phyloP scores from a whole-genome alignment of 2,797 vertebrate species.

The Pteropus rufus region DNA sequence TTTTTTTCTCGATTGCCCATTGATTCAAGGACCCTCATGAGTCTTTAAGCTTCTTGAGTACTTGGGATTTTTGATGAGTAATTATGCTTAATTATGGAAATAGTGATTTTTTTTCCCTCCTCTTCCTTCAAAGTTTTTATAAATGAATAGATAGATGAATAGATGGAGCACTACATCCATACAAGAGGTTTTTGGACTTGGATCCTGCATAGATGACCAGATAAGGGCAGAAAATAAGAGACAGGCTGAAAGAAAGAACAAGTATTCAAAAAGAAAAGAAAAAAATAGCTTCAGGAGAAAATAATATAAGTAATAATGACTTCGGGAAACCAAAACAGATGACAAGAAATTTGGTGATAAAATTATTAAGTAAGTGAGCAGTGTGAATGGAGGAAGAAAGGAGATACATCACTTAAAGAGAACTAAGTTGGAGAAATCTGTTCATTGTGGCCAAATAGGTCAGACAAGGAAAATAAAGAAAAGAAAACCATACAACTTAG shows the following conservation, averaged over 20 bases:
- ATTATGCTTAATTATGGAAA: constrained; percentile 21
- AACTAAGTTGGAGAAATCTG: neutral
- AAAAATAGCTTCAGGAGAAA: constrained; percentile 1
- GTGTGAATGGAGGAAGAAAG: neutral
- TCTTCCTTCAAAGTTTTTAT: neutral
- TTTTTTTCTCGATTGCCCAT: neutral
- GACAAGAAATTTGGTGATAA: neutral
- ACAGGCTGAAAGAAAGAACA: neutral
- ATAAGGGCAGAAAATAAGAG: neutral
- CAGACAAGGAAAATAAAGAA: neutral
- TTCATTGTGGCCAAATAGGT: neutral
- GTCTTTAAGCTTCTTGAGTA: neutral
- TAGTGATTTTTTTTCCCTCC: neutral
- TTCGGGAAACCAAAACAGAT: neutral
- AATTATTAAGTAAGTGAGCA: neutral
- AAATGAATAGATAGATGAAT: neutral
- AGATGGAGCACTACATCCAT: neutral
- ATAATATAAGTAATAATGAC: neutral
- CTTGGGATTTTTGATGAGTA: neutral
- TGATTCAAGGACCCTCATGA: neutral
- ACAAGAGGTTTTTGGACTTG: neutral
- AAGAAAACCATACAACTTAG: neutral
- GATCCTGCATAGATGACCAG: neutral
- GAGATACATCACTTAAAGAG: neutral
- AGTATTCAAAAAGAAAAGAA: neutral